Evolutionary conservation across 1,140 invertebrate genomes (phyloP).

Genomic region (Cardiocondyla obscurior): DNA sequence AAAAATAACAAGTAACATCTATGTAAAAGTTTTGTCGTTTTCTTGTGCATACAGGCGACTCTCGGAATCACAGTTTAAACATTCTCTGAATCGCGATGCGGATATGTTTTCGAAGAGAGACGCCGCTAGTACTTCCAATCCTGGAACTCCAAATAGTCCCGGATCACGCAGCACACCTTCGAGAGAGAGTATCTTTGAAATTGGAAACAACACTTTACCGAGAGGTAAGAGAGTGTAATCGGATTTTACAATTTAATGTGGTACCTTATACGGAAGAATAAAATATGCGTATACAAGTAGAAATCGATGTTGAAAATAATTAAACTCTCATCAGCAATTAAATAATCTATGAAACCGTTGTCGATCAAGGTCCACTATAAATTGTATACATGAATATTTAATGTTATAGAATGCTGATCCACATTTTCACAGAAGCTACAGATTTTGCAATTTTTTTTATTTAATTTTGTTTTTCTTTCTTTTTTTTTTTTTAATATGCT

Average conservation of each 20-base stretch:
- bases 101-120: constrained; percentile 78
- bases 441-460: constrained; percentile 6
- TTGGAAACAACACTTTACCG: constrained; percentile 85
- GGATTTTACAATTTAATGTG: constrained; percentile 63
- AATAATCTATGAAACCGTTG: neutral
- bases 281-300: neutral
- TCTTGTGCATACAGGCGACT: constrained; percentile 73
- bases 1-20: neutral
- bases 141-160: constrained; percentile 70
- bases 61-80: constrained; percentile 79
- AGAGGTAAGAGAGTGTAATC: constrained; percentile 84
- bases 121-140: constrained; percentile 68
- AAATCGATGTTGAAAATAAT: neutral
- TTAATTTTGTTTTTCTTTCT: neutral
- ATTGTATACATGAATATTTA: constrained; percentile 57
- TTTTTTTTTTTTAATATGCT: neutral
- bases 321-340: neutral
- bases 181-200: constrained; percentile 79
- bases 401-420: constrained; percentile 73
- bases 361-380: constrained; percentile 31
- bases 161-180: constrained; percentile 70
- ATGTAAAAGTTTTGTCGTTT: constrained; percentile 8
- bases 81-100: constrained; percentile 77
- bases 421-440: constrained; percentile 73
- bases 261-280: constrained; percentile 38